Base-by-base conservation (phyloP, 2,113 vertebrate species). In the Drymodes brunneopygia region DNA sequence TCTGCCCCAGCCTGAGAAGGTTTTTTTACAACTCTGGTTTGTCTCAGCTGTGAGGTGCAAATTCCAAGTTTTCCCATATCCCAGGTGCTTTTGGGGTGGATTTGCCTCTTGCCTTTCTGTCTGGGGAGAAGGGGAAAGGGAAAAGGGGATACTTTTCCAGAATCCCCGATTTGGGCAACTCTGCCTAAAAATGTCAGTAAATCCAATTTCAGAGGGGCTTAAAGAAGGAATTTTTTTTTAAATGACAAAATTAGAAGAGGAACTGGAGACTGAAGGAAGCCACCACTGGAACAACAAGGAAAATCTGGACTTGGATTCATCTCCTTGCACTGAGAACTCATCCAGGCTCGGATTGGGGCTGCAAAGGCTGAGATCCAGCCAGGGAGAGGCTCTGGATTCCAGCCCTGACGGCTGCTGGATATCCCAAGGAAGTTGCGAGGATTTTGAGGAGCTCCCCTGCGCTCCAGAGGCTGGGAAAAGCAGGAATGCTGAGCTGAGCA, bases 131-230 rank as follows among this genome's bases (percentile, higher is more conserved):
- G 57, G 24, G 44, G 62, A 60, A 80, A 80, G 53, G 70, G 48
- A 69, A 51, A 72, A 51, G 50, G 51, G 38, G 24, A 60, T 9
- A 2, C 36, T 66, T 27, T n/a, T 27, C 36, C 14, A 54, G 19
- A 47, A 66, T n/a, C 38, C 2, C 11, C 14, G 10, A 58, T 14
- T 10, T 0, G 0, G 74, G 58, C 33, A 20, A 21, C 5, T 71
- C 58, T 69, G 31, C 74, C 62, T 29, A 7, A 35, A 33, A 44
- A 15, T 0, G n/a, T 24, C 61, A 20, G 29, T 13, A n/a, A 36
- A 29, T 2, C 58, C 12, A 2, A 2, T 29, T 82, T n/a, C 54
- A 42, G 50, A 53, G 35, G 31, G 36, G 53, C 62, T 80, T 23
- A 15, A 42, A 77, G 58, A 38, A 81, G 47, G 45, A 38, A 45